Base-by-base conservation (phyloP, 2,113 vertebrate species). In the Leptosomus discolor region DNA sequence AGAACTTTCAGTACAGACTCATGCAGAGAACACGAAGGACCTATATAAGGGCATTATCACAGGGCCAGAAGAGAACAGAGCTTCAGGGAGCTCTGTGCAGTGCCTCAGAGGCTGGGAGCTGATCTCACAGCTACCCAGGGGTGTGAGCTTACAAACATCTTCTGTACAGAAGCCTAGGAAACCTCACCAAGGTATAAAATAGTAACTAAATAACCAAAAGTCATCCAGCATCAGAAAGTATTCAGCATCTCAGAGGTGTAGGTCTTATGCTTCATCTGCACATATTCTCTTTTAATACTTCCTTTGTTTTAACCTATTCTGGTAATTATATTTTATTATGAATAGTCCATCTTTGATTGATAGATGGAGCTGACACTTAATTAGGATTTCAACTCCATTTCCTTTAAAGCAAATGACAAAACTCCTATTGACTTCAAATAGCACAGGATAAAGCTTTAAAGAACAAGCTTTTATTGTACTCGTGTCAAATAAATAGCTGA, bases 321-420 rank as follows among this genome's bases (percentile, higher is more conserved):
- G 39, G 48, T 75, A 89, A 94, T 91, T 77, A 51, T 18, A 26
- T 76, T 95, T 73, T 30, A 2, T 95, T 88, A 69, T 37, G 34
- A 73, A 36, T 60, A 43, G 15, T 34, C 11, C 9, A 30, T 20
- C 29, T 88, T 77, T 90, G 85, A 93, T 85, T 88, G 81, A 94
- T 73, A 85, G 45, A 37, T 64, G 34, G n/a, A 85, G 15, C 29
- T 93, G 57, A 85, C 82, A 84, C 37, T 83, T 88, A 85, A 95
- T 96, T 90, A 90, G n/a, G 15, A 76, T 85, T 93, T 93, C 93
- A 70, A 93, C 84, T 81, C 30, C 45, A 36, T 73, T 87, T 93
- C 41, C 68, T 74, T 81, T 75, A 70, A 93, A 69, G n/a, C 34
- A 70, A 95, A 77, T 93, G 82, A 77, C 74, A 93, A 93, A 96